phyloP scores from a whole-genome alignment of 1,140 invertebrate species.

The Micrasema longulum region DNA sequence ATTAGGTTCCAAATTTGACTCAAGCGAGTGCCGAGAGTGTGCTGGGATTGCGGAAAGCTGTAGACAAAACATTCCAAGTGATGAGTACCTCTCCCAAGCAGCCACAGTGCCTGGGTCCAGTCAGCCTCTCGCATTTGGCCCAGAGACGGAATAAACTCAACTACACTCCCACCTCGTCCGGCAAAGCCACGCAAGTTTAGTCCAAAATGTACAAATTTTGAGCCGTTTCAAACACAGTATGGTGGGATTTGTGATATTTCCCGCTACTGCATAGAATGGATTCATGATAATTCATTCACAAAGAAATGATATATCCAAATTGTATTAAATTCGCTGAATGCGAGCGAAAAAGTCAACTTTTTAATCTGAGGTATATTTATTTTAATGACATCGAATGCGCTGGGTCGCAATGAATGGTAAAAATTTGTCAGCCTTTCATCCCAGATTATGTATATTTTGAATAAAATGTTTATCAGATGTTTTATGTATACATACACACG shows the following conservation, averaged over 20 bases:
- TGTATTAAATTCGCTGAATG: background rate
- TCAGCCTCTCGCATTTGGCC: constrained; percentile 64
- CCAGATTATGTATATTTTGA: too few species aligned
- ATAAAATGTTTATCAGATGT: too few species aligned
- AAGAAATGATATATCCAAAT: background rate
- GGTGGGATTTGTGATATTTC: too few species aligned
- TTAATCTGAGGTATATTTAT: background rate
- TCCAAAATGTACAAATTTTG: constrained; percentile 27
- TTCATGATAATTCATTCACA: constrained; percentile 8
- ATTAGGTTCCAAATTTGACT: background rate
- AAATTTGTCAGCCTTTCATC: too few species aligned
- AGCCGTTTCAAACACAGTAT: constrained; percentile 20
- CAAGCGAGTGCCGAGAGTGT: constrained; percentile 43
- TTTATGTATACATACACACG: too few species aligned
- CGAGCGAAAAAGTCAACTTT: background rate
- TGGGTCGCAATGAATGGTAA: background rate
- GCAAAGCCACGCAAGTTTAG: constrained; percentile 52
- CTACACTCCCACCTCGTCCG: constrained; percentile 55
- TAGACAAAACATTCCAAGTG: constrained; percentile 65
- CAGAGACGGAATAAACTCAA: constrained; percentile 64
- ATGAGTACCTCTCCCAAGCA: constrained; percentile 64
- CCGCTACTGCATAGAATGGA: background rate
- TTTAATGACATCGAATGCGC: background rate
- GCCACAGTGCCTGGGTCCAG: constrained; percentile 64
- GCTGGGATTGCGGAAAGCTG: constrained; percentile 60